Evolutionary conservation across 2,113 vertebrate species (phyloP).

Genomic region (Tonatia bakeri): DNA sequence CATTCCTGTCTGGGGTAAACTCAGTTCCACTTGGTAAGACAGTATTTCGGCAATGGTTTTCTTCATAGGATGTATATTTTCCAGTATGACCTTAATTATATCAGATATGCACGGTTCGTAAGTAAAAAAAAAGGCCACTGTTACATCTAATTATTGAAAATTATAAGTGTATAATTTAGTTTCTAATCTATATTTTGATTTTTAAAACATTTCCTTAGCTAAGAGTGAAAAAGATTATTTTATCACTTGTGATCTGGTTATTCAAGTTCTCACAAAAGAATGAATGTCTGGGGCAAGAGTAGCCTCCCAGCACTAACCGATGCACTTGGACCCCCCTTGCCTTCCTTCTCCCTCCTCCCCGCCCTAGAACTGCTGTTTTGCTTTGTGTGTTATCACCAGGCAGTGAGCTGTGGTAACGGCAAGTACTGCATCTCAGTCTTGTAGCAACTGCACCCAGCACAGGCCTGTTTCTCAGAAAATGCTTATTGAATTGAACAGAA

Average conservation of each 20-base stretch:
- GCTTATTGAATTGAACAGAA: not conserved
- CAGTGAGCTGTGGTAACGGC: not conserved
- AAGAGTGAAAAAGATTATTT: not conserved
- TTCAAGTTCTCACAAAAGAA: not conserved
- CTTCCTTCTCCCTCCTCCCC: not conserved
- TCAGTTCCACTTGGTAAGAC: constrained; percentile 84
- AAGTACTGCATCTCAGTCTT: not conserved
- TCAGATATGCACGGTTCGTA: not conserved
- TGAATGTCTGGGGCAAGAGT: not conserved
- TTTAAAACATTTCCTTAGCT: not conserved
- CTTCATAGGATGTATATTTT: constrained; percentile 87
- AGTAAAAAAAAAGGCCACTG: not conserved
- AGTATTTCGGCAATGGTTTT: constrained; percentile 85
- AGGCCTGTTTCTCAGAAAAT: not conserved
- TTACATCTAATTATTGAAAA: not conserved
- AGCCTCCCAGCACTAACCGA: not conserved
- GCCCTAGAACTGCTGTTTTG: not conserved
- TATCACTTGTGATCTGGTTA: not conserved
- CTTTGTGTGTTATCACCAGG: not conserved
- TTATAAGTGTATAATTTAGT: not conserved
- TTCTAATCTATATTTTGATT: not conserved
- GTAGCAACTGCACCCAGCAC: not conserved
- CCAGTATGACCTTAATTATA: constrained; percentile 82
- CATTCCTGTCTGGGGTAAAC: constrained; percentile 81
- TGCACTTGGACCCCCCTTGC: not conserved